phyloP scores from a whole-genome alignment of 2,797 vertebrate species.

The Argentina silus region DNA sequence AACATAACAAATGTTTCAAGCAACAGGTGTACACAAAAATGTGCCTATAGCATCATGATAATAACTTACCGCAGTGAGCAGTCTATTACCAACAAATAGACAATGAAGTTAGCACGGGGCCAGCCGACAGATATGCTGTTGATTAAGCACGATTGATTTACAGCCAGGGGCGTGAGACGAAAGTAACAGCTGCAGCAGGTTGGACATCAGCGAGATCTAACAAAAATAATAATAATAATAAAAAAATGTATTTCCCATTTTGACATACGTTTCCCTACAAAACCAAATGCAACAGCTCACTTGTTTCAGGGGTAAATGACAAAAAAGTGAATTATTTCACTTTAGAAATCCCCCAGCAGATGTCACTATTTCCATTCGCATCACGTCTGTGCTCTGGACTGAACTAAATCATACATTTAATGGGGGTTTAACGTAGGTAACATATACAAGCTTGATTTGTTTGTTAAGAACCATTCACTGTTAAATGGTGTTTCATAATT shows the following conservation, averaged over 20 bases:
- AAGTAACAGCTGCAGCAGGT: no score
- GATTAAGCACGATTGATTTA: no score
- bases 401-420: conserved; percentile 54
- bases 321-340: neutral
- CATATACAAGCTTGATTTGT: neutral
- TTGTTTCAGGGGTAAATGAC: neutral
- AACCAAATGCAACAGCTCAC: neutral
- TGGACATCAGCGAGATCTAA: no score
- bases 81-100: neutral
- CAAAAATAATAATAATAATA: neutral
- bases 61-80: neutral
- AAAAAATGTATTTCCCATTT: neutral
- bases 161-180: neutral
- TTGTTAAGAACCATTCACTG: neutral
- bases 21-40: neutral
- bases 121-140: no score
- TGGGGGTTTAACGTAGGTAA: neutral
- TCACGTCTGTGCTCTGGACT: neutral
- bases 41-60: neutral
- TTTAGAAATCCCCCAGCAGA: conserved; percentile 52
- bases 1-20: neutral
- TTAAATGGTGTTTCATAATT: neutral
- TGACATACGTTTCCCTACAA: neutral
- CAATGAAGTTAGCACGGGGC: neutral
- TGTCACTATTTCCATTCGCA: conserved; percentile 41